Base-by-base conservation (phyloP, 1,140 invertebrate genomes). In the Drosophila sturtevanti region DNA sequence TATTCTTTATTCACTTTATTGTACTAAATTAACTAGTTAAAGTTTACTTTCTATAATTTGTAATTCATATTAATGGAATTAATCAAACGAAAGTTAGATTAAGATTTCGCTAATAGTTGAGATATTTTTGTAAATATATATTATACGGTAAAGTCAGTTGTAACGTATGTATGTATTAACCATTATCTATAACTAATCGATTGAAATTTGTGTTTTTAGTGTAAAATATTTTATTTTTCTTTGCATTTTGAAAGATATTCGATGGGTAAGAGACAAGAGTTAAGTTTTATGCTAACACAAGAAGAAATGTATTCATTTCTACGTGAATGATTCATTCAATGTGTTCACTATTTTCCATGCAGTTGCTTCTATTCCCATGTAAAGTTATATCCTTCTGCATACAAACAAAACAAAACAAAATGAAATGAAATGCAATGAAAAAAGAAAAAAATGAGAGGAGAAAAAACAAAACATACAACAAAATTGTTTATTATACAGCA, bases 401-500 rank as follows among this genome's bases (percentile, higher is more conserved):
- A 61, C 31, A 38, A 64, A 48, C 27, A 48, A 34, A n/a, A n/a
- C n/a, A n/a, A n/a, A n/a, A n/a, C n/a, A n/a, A n/a, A n/a, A n/a
- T n/a, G n/a, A n/a, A n/a, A n/a, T n/a, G n/a, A n/a, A n/a, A n/a
- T n/a, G n/a, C n/a, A n/a, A n/a, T n/a, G n/a, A n/a, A 14, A 48
- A 51, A 18, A 34, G 22, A 69, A 34, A 51, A 68, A 6, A 24
- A 37, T 1, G 6, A 63, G 22, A 31, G 18, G 10, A 34, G 14
- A 31, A 44, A 34, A 34, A 21, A 31, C 41, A 72, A 70, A 35
- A 24, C 35, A 72, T 63, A 21, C 41, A 75, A 75, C 82, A 68
- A 80, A 85, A 84, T 84, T 85, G 81, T 84, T 84, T 84, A 84
- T 84, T 80, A 84, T 84, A 79, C 75, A 77, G 72, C 72, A 63